Percentiles rank a stretch among this genome's conserved stretches.
Evolutionary conservation across 2,113 vertebrate genomes (phyloP).

Genomic region (Axis porcinus): DNA sequence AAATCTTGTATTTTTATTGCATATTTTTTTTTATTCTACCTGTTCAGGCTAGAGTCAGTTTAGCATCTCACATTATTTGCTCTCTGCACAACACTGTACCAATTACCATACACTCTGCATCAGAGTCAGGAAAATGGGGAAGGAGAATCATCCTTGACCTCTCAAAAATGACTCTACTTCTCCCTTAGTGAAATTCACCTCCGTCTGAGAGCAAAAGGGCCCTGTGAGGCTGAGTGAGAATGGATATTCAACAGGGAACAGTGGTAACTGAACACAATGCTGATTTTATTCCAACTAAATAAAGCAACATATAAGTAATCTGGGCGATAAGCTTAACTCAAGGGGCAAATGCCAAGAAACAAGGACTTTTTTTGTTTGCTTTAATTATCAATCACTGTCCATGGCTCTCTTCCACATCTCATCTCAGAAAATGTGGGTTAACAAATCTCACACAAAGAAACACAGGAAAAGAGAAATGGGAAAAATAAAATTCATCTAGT

Average conservation of each 20-base stretch:
- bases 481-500: not conserved
- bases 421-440: not conserved
- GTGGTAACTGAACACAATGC: not conserved
- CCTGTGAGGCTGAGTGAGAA: not conserved
- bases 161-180: not conserved
- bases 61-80: not conserved
- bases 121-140: not conserved
- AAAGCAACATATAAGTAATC: not conserved
- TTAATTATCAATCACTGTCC: not conserved
- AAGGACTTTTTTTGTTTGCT: not conserved
- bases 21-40: not conserved
- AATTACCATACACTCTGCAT: not conserved
- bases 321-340: not conserved
- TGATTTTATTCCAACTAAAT: slow-evolving; percentile 46
- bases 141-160: not conserved
- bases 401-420: not conserved
- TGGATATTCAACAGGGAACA: not conserved
- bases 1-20: not conserved
- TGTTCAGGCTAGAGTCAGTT: not conserved
- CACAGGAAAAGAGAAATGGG: not conserved
- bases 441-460: not conserved
- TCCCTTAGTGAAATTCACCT: not conserved
- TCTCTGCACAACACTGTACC: not conserved
- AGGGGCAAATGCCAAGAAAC: not conserved
- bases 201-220: not conserved